Conservation (phyloP, 2,113 vertebrate genomes). For the Glaucomys volans region DNA sequence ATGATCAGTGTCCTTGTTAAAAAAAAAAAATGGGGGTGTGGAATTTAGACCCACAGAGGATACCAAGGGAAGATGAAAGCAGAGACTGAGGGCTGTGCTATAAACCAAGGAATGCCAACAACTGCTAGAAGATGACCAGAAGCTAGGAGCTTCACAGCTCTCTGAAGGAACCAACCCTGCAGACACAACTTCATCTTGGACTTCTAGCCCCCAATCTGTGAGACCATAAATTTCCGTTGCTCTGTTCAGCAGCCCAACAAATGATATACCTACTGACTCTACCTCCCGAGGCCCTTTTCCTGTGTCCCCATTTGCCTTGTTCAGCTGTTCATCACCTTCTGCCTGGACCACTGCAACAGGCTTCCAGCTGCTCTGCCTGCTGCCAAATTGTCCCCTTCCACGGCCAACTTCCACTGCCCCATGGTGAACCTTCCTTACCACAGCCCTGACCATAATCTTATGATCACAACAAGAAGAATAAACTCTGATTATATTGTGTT, state of each 20-base stretch:
- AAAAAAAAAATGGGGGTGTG: no score
- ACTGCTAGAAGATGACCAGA: background rate
- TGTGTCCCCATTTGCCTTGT: background rate
- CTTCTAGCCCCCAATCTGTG: background rate
- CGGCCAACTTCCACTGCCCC: no score
- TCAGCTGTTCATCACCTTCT: background rate
- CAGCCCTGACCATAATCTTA: background rate
- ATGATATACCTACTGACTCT: fast-evolving
- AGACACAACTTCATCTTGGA: background rate
- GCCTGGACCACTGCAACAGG: background rate
- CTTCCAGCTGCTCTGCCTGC: background rate
- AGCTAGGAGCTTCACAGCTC: background rate
- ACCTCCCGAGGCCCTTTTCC: no score
- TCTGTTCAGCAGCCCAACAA: background rate
- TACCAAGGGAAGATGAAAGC: background rate
- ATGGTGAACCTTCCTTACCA: background rate
- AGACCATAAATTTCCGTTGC: background rate
- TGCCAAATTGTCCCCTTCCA: no score
- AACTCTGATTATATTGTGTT: background rate
- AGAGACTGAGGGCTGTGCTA: background rate
- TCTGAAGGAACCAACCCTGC: background rate
- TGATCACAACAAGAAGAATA: background rate
- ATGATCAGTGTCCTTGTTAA: background rate
- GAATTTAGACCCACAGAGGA: background rate
- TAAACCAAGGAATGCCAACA: background rate